Evolutionary conservation across 2,113 vertebrate genomes (phyloP).

Genomic region (Bucco capensis): DNA sequence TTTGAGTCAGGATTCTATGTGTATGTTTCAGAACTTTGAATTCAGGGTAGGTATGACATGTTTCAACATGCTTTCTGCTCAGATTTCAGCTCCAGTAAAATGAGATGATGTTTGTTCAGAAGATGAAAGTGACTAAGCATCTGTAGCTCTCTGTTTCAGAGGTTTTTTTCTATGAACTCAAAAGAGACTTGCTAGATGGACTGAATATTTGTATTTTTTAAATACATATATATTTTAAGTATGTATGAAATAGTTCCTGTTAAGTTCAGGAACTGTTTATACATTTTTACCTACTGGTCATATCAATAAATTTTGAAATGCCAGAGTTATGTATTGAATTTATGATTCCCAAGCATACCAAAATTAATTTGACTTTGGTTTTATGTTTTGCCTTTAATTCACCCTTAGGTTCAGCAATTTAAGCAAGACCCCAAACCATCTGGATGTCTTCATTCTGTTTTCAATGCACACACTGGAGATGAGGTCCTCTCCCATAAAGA

Average conservation of each 20-base stretch:
- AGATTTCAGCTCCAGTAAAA: neutral
- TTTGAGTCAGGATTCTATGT: neutral
- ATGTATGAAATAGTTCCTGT: neutral
- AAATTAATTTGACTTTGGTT: neutral
- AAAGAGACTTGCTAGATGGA: neutral
- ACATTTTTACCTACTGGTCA: neutral
- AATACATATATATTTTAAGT: neutral
- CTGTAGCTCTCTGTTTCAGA: neutral
- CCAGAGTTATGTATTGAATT: neutral
- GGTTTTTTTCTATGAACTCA: neutral
- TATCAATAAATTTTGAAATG: neutral
- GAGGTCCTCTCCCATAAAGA: conserved; percentile 80
- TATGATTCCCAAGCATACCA: neutral
- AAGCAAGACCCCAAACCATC: conserved; percentile 93
- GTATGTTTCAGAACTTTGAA: neutral
- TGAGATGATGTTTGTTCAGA: neutral
- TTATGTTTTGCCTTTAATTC: neutral
- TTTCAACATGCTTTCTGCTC: neutral
- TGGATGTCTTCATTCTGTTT: conserved; percentile 91
- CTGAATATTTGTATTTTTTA: neutral
- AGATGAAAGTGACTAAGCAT: neutral
- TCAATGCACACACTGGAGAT: conserved; percentile 87
- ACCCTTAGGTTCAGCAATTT: conserved; percentile 88
- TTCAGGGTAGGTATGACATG: neutral
- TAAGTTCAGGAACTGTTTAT: neutral